These are phyloP conservation scores for Drosophila monieri DNA, from an alignment of 2,888 invertebrate species.

Conservation along the genomic window DNA sequence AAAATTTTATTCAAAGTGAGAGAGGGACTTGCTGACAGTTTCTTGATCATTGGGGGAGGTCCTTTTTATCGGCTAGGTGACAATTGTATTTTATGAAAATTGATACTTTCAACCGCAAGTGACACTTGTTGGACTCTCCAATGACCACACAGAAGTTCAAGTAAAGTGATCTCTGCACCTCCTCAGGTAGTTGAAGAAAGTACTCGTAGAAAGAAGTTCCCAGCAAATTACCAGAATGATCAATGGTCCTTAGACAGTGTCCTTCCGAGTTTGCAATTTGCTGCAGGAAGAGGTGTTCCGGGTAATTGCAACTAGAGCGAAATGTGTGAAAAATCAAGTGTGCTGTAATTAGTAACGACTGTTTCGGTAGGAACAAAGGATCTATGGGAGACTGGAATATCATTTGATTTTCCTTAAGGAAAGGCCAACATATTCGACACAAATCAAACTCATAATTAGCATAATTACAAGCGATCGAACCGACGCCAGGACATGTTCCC, in stretches of 20 bases:
- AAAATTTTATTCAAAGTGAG: constrained; percentile 12
- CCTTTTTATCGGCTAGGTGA: constrained; percentile 54
- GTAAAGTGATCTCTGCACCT: background rate
- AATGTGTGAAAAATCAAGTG: constrained; percentile 71
- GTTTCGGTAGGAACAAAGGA: constrained; percentile 31
- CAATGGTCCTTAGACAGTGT: constrained; percentile 44
- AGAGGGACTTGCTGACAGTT: constrained; percentile 59
- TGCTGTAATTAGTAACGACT: constrained; percentile 47
- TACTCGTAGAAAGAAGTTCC: constrained; percentile 11
- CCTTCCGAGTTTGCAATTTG: constrained; percentile 43
- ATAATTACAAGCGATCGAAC: constrained; percentile 62
- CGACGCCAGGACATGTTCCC: constrained; percentile 35
- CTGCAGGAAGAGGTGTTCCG: constrained; percentile 66
- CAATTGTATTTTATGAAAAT: constrained; percentile 70
- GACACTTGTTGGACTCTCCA: constrained; percentile 27
- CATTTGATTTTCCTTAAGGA: background rate
- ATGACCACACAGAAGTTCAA: constrained; percentile 61
- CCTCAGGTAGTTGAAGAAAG: constrained; percentile 19
- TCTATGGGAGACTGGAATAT: background rate
- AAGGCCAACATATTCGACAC: constrained; percentile 8
- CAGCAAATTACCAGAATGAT: constrained; percentile 63
- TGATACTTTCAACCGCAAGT: constrained; percentile 65
- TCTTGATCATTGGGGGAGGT: constrained; percentile 40
- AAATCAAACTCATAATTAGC: constrained; percentile 55
- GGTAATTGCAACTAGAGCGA: constrained; percentile 60